These are phyloP conservation scores for Endotricha flammealis DNA, from an alignment of 2,888 invertebrate species.

Conservation along the genomic window DNA sequence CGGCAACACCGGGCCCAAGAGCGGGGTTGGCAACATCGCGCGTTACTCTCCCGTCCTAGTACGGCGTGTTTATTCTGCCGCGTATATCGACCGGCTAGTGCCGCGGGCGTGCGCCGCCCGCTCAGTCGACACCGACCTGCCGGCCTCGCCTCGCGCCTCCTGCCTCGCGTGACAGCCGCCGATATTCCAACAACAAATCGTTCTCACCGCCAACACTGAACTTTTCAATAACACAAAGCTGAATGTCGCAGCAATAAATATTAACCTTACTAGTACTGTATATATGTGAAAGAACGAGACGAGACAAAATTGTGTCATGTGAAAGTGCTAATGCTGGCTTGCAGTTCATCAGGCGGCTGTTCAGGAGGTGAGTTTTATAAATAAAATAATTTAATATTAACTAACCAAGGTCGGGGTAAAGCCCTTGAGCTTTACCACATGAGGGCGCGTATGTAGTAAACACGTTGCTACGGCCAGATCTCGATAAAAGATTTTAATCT, in stretches of 20 bases:
- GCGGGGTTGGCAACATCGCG: conserved; percentile 52
- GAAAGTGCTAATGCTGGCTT: conserved; percentile 40
- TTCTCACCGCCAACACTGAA: conserved; percentile 20
- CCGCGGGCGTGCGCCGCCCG: conserved; percentile 55
- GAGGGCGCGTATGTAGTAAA: conserved; percentile 37
- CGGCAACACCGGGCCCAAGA: conserved; percentile 40
- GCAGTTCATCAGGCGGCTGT: conserved; percentile 56
- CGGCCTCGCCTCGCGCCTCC: conserved; percentile 42
- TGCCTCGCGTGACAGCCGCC: conserved; percentile 49
- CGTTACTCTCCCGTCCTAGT: conserved; percentile 49
- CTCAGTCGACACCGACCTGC: conserved; percentile 54
- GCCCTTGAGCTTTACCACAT: conserved; percentile 24
- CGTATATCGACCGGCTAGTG: conserved; percentile 69
- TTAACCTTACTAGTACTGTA: conserved; percentile 7
- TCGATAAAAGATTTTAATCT: conserved; percentile 36
- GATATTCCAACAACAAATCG: conserved; percentile 41
- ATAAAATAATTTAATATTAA: conserved; percentile 8
- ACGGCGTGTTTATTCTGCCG: conserved; percentile 75
- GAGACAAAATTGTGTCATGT: conserved; percentile 48
- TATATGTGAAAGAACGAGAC: conserved; percentile 28
- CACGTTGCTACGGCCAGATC: conserved; percentile 28
- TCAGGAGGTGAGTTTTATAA: conserved; percentile 49
- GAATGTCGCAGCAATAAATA: background rate
- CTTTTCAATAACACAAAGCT: background rate
- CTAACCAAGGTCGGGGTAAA: conserved; percentile 31